Base-by-base conservation (phyloP, 2,888 invertebrate species). In the Lymantria monacha region DNA sequence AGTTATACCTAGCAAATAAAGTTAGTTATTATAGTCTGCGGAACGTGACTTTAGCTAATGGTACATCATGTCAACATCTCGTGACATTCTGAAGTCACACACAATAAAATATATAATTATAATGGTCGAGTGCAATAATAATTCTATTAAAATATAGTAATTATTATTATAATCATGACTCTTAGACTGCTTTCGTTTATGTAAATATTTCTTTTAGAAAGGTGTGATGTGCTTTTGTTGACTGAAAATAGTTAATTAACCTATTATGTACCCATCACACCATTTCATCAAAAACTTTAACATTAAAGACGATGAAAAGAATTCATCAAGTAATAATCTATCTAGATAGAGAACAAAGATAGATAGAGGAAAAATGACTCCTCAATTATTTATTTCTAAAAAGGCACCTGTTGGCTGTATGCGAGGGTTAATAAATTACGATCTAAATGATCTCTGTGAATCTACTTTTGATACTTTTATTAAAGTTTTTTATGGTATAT, bases 61-160 rank as follows among this genome's bases (percentile, higher is more conserved):
- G 54, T 42, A 45, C 33, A 40, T 50, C 48, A 47, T 31, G 46
- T 46, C 51, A 47, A 41, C 55, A 53, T 54, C 52, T 58, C 54
- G 44, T 15, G 37, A 48, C 41, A 36, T 44, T 33, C 22, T 40
- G 44, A 51, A 42, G 10, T 33, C 10, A 33, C 10, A 33, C 10
- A 9, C 33, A 33, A 33, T 33, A 10, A 10, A 33, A 8, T 33
- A 33, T 5, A 33, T 33, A 31, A 44, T 22, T 22, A 22, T 5
- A 22, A 40, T 33, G 15, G 43, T 51, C 22, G 30, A 42, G 37
- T 33, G 10, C 33, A 33, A 46, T 42, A 37, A 42, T 33, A 11
- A 48, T 44, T 40, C 3, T 33, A 33, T 10, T 10, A 10, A 1
- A 33, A 33, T 33, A 33, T 10, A 33, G 33, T 10, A 33, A 33